phyloP scores from a whole-genome alignment of 2,113 vertebrate species.

The Corvus cornix region DNA sequence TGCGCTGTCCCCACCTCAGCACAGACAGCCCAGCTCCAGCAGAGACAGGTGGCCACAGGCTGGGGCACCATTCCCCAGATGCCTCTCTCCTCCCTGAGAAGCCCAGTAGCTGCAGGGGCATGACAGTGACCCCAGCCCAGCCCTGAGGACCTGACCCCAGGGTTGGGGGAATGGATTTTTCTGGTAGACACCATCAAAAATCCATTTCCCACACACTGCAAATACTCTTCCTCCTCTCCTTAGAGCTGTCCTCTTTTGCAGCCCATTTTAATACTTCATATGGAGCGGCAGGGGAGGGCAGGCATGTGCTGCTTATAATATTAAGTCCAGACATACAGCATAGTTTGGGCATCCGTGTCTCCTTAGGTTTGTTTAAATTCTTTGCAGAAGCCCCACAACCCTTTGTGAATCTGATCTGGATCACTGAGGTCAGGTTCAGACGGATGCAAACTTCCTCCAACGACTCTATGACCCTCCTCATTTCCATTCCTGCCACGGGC shows the following conservation, averaged over 20 bases:
- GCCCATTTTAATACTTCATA: background rate
- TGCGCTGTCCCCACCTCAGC: background rate
- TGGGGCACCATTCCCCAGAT: background rate
- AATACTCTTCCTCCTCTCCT: background rate
- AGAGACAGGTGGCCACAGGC: background rate
- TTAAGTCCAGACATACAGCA: background rate
- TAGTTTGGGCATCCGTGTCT: accelerated
- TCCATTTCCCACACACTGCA: background rate
- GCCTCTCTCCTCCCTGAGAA: background rate
- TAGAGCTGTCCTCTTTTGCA: background rate
- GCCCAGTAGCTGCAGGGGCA: background rate
- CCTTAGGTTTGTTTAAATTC: background rate
- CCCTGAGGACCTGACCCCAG: background rate
- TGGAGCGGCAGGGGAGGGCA: accelerated
- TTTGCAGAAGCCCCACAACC: background rate
- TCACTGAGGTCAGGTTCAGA: background rate
- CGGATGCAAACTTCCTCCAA: background rate
- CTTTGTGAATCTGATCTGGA: background rate
- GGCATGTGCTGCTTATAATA: background rate
- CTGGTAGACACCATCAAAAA: background rate
- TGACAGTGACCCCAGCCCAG: background rate
- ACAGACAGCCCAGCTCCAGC: background rate
- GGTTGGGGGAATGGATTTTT: background rate
- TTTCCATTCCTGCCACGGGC: background rate
- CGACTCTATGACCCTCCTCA: background rate